A percentile compares a stretch with the other conserved stretches of the same genome.
Evolutionary conservation across 2,113 vertebrate genomes (phyloP).

Genomic region (Sphaerodactylus townsendi): DNA sequence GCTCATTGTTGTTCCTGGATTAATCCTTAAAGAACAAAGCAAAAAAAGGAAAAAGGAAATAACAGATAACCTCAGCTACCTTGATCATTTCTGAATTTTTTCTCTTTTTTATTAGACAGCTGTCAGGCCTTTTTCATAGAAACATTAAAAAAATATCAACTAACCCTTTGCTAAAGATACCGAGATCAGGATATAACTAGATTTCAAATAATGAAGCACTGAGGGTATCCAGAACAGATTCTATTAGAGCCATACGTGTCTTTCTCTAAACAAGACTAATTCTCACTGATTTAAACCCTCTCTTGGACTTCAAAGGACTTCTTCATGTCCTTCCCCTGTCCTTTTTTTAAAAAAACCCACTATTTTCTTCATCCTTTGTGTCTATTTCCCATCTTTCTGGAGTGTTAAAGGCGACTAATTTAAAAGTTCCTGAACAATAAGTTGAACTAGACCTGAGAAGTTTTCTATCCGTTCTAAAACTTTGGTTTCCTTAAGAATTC

Average conservation of each 20-base stretch:
- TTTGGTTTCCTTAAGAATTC: not conserved
- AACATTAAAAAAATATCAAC: not conserved
- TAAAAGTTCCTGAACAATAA: not conserved
- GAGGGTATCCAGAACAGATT: not conserved
- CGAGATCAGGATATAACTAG: not conserved
- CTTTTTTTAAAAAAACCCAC: not conserved
- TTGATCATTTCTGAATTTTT: not conserved
- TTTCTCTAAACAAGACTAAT: not conserved
- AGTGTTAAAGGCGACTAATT: not conserved
- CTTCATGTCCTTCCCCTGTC: not conserved
- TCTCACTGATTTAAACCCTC: not conserved
- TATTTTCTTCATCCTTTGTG: not conserved
- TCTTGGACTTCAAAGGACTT: not conserved
- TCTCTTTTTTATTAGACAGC: not conserved
- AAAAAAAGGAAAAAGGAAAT: not conserved
- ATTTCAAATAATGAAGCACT: not conserved
- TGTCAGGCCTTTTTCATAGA: not conserved
- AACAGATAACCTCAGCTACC: not conserved
- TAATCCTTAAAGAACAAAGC: slow-evolving; percentile 25
- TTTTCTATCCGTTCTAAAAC: not conserved
- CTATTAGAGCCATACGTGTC: not conserved
- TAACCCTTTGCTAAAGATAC: not conserved
- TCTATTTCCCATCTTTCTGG: not conserved
- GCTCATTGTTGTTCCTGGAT: slow-evolving; percentile 21
- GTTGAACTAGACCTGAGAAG: not conserved